These are phyloP conservation scores for Channa striata DNA, from an alignment of 2,797 vertebrate species.

Conservation along the genomic window DNA sequence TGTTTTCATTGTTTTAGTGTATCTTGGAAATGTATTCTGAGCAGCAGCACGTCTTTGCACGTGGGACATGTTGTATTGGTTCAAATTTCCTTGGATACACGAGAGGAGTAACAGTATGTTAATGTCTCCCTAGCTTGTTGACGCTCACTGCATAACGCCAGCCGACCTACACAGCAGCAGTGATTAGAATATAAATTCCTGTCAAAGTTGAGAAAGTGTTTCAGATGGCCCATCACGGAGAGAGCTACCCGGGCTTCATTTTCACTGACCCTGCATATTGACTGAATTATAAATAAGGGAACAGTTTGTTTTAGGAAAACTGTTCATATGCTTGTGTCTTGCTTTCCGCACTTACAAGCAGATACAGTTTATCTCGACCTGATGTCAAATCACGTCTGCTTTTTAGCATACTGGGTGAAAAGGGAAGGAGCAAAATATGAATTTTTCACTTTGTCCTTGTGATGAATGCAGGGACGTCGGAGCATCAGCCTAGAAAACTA, in stretches of 20 bases:
- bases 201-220: slow-evolving; percentile 24
- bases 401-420: slow-evolving; percentile 11
- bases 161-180: not conserved
- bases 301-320: slow-evolving; percentile 10
- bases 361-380: not conserved
- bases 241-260: slow-evolving; percentile 36
- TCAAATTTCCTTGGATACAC: not conserved
- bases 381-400: slow-evolving; percentile 7
- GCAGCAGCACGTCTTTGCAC: slow-evolving; percentile 1
- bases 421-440: slow-evolving; percentile 1
- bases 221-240: slow-evolving; percentile 31
- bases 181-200: slow-evolving; percentile 31
- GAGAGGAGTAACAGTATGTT: slow-evolving; percentile 12
- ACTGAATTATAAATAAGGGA: slow-evolving; percentile 28
- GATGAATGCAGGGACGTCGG: slow-evolving; percentile 17
- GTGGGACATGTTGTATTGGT: slow-evolving; percentile 9
- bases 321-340: not conserved
- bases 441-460: slow-evolving; percentile 21
- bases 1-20: too few species aligned
- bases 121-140: slow-evolving; percentile 2
- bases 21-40: not conserved
- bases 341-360: not conserved
- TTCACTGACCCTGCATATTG: slow-evolving; percentile 39
- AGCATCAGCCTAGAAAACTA: slow-evolving; percentile 16
- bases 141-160: slow-evolving; percentile 2